Evolutionary conservation across 2,113 vertebrate genomes (phyloP).

Genomic region (Psettodes erumei): DNA sequence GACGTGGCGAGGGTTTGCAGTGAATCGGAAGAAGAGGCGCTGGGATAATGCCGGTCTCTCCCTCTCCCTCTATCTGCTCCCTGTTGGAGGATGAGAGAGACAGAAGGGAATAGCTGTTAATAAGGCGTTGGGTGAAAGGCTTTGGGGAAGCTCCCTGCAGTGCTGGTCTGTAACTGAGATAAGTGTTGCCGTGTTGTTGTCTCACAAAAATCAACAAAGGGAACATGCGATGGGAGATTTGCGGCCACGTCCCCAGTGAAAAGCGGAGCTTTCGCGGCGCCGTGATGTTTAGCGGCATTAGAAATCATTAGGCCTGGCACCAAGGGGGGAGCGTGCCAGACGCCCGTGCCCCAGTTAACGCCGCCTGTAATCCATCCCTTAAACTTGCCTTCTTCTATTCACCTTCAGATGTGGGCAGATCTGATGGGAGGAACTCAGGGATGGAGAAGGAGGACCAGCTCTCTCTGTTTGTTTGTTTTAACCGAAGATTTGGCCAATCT

Average conservation of each 20-base stretch:
- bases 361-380: slow-evolving; percentile 68
- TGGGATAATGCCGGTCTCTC: slow-evolving; percentile 63
- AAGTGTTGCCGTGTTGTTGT: slow-evolving; percentile 80
- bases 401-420: slow-evolving; percentile 67
- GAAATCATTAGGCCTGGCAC: slow-evolving; percentile 79
- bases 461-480: slow-evolving; percentile 60
- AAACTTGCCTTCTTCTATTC: slow-evolving; percentile 61
- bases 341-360: slow-evolving; percentile 66
- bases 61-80: slow-evolving; percentile 55
- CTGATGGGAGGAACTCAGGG: slow-evolving; percentile 32
- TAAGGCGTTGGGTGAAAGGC: slow-evolving; percentile 78
- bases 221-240: slow-evolving; percentile 83
- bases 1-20: slow-evolving; percentile 30
- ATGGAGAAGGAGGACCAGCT: slow-evolving; percentile 32
- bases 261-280: slow-evolving; percentile 68
- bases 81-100: slow-evolving; percentile 65
- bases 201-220: slow-evolving; percentile 83
- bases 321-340: slow-evolving; percentile 63
- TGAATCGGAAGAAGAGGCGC: slow-evolving; percentile 50
- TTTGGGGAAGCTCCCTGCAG: slow-evolving; percentile 80
- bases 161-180: slow-evolving; percentile 80
- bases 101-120: slow-evolving; percentile 76
- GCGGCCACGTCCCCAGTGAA: slow-evolving; percentile 67
- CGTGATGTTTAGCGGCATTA: slow-evolving; percentile 80
- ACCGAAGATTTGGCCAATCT: slow-evolving; percentile 61